phyloP scores from a whole-genome alignment of 2,113 vertebrate genomes.

The Antigone vipio region DNA sequence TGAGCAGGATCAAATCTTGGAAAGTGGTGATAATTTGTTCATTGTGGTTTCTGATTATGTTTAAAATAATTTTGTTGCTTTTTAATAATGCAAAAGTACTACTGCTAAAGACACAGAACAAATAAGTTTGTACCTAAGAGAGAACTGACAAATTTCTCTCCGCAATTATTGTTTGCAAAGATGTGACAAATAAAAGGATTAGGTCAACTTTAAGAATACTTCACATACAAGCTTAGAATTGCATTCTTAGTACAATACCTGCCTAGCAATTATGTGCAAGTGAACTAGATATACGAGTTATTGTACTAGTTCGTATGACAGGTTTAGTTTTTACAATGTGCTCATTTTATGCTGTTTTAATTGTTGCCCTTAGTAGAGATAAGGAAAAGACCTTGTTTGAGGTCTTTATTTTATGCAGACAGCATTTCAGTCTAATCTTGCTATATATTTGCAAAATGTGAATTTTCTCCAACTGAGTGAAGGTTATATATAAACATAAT shows the following conservation, averaged over 20 bases:
- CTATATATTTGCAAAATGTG: not conserved
- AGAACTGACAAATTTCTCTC: not conserved
- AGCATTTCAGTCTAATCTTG: not conserved
- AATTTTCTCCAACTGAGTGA: not conserved
- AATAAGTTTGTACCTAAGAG: not conserved
- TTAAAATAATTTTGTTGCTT: not conserved
- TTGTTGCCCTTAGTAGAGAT: not conserved
- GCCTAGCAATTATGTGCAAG: not conserved
- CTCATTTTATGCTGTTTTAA: not conserved
- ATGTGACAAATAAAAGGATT: not conserved
- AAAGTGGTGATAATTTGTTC: not conserved
- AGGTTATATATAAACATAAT: not conserved
- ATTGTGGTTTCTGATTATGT: not conserved
- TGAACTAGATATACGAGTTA: not conserved
- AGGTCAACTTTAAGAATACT: not conserved
- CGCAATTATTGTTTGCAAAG: not conserved
- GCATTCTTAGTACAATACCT: not conserved
- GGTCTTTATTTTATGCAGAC: not conserved
- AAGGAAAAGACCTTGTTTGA: not conserved
- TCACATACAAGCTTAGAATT: not conserved
- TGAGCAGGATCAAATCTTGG: not conserved
- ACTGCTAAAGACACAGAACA: not conserved
- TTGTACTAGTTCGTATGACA: not conserved
- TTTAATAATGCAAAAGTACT: not conserved
- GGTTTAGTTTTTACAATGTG: not conserved